These are phyloP conservation scores for Bovichtus variegatus DNA, from an alignment of 2,797 vertebrate species.

Conservation along the genomic window DNA sequence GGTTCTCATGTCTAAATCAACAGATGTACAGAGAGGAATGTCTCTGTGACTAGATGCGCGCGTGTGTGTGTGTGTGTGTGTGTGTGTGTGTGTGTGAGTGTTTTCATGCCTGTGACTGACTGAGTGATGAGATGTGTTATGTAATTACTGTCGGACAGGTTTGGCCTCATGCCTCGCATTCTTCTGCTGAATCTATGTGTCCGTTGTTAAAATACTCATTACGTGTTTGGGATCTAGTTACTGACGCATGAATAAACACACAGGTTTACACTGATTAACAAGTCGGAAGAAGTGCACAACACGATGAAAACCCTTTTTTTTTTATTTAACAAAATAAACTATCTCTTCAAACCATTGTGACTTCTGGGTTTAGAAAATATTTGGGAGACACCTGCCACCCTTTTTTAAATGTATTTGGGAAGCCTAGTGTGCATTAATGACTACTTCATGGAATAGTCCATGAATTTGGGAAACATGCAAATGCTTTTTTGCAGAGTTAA, in stretches of 20 bases:
- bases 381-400: too few species aligned
- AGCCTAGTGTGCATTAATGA: not conserved
- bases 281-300: not conserved
- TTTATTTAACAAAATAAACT: not conserved
- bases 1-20: conserved; percentile 34
- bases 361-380: not conserved
- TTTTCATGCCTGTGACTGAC: not conserved
- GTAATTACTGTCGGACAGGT: conserved; percentile 41
- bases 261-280: not conserved
- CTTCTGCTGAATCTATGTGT: not conserved
- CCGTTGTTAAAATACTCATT: not conserved
- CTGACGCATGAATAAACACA: not conserved
- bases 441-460: not conserved
- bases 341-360: too few species aligned
- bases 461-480: too few species aligned
- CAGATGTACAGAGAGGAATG: not conserved
- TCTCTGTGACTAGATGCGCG: not conserved
- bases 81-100: not conserved
- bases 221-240: not conserved
- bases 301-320: not conserved
- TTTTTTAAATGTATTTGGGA: too few species aligned
- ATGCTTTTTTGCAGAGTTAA: too few species aligned
- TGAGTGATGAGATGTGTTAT: conserved; percentile 24
- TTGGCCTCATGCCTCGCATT: conserved; percentile 34
- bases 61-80: not conserved